Percentiles rank a stretch among this genome's conserved stretches.
phyloP scores from a whole-genome alignment of 2,888 invertebrate genomes.

The Norana najaformis region DNA sequence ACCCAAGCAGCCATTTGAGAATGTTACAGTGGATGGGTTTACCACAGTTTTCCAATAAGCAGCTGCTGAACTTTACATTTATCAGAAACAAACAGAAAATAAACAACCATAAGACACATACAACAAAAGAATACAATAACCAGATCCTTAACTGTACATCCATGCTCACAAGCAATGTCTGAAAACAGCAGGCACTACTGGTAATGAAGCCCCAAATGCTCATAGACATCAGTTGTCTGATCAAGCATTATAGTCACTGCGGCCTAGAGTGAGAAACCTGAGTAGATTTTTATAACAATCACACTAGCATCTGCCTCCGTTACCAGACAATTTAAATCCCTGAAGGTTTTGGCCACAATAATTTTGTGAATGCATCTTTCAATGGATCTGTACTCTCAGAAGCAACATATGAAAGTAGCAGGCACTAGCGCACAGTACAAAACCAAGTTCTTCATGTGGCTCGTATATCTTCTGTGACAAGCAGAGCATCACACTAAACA shows the following conservation, averaged over 20 bases:
- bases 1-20: background rate
- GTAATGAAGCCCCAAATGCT: background rate
- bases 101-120: background rate
- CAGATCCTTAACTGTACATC: background rate
- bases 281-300: background rate
- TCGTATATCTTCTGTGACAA: background rate
- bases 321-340: background rate
- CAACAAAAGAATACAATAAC: background rate
- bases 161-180: background rate
- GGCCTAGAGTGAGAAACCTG: background rate
- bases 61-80: background rate
- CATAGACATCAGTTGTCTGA: background rate
- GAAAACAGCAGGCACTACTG: conserved; percentile 13
- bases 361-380: no score
- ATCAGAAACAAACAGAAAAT: background rate
- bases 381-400: no score
- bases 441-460: background rate
- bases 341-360: no score
- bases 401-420: no score
- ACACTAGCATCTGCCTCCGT: no score
- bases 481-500: background rate
- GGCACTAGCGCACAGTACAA: background rate
- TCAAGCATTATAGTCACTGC: background rate
- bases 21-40: background rate
- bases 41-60: background rate